Conservation (phyloP, 2,888 invertebrate genomes). For the Diarsia dahlii region DNA sequence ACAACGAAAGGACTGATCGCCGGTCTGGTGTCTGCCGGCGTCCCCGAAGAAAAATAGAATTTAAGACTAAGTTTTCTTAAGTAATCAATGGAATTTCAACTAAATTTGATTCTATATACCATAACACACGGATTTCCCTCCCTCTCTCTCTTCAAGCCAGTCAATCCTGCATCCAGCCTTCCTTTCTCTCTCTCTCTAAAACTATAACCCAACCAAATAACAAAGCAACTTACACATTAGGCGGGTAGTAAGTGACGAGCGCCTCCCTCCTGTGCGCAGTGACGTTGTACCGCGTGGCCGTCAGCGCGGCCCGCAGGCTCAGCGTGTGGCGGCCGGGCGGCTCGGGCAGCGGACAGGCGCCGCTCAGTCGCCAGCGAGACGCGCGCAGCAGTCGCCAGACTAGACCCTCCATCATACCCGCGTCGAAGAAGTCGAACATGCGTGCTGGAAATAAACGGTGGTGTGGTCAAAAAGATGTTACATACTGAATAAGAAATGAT, state of each 20-base stretch:
- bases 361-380: constrained; percentile 92
- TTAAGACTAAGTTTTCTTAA: neutral
- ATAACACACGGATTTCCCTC: constrained; percentile 10
- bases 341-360: constrained; percentile 82
- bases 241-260: constrained; percentile 95
- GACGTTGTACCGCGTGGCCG: constrained; percentile 85
- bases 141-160: neutral
- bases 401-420: constrained; percentile 97
- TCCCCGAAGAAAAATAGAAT: too few species aligned
- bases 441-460: constrained; percentile 92
- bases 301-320: constrained; percentile 91
- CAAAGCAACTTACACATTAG: constrained; percentile 94
- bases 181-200: neutral
- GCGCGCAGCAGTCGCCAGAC: constrained; percentile 94
- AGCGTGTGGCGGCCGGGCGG: constrained; percentile 88
- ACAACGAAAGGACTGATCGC: too few species aligned
- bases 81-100: neutral
- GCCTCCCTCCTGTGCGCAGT: constrained; percentile 92
- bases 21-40: too few species aligned
- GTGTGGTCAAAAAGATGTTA: neutral
- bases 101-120: constrained; percentile 14
- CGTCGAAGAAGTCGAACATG: constrained; percentile 98
- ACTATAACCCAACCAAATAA: neutral
- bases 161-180: neutral
- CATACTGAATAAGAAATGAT: neutral